Conservation (phyloP, 1,140 invertebrate species). For the Dendrolimus kikuchii region DNA sequence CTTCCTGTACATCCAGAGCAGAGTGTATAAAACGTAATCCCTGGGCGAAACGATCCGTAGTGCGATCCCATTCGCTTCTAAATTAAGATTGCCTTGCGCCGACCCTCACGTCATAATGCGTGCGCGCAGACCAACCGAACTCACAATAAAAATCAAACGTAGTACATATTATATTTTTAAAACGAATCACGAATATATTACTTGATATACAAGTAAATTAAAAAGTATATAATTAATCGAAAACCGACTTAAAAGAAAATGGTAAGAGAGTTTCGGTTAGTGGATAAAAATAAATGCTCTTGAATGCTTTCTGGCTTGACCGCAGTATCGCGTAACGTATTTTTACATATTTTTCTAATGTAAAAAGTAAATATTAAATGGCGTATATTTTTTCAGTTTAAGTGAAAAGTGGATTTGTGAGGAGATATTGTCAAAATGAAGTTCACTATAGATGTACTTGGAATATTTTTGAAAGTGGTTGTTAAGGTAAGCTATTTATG, state of each 20-base stretch:
- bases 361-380: constrained; percentile 5
- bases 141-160: constrained; percentile 52
- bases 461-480: constrained; percentile 68
- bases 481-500: constrained; percentile 55
- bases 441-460: constrained; percentile 67
- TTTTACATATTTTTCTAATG: no score
- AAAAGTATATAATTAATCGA: no score
- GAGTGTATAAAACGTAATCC: constrained; percentile 41
- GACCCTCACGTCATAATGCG: constrained; percentile 51
- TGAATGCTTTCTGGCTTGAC: constrained; percentile 9
- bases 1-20: not conserved
- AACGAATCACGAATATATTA: constrained; percentile 32
- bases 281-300: constrained; percentile 25
- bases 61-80: constrained; percentile 46
- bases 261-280: constrained; percentile 29
- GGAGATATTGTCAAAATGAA: constrained; percentile 55
- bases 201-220: constrained; percentile 5
- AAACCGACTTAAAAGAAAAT: constrained; percentile 7
- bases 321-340: not conserved
- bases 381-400: constrained; percentile 41
- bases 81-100: constrained; percentile 48
- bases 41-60: constrained; percentile 40
- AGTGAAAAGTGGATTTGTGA: constrained; percentile 24
- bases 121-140: constrained; percentile 37
- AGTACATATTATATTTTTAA: constrained; percentile 61